Evolutionary conservation across 1,140 invertebrate genomes (phyloP).

Genomic region (Diuraphis noxia): DNA sequence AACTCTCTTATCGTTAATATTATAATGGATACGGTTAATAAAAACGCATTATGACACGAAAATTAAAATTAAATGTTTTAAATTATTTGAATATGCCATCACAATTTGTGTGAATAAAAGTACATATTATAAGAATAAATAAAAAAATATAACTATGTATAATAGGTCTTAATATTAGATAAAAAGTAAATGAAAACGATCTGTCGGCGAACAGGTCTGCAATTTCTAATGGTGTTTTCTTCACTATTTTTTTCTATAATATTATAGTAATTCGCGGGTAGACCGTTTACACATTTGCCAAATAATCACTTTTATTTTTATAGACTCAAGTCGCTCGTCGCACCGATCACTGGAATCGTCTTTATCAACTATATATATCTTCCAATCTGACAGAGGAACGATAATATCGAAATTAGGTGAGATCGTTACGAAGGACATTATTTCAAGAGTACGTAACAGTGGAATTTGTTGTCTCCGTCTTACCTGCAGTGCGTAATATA

Average conservation of each 20-base stretch:
- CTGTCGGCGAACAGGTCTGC: no score
- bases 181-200: neutral
- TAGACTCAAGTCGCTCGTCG: neutral
- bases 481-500: no score
- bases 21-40: neutral
- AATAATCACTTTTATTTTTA: neutral
- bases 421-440: no score
- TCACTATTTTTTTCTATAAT: neutral
- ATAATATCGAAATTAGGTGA: neutral
- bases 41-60: no score
- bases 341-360: neutral
- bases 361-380: neutral
- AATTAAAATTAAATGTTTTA: no score
- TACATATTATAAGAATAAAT: no score
- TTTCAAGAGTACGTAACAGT: no score
- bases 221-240: neutral
- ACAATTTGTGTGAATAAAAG: no score
- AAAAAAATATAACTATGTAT: no score
- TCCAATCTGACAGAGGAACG: neutral
- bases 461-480: no score
- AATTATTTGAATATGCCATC: no score
- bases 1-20: neutral
- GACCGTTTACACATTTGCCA: neutral
- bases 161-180: no score
- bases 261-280: neutral